Percentiles rank a stretch among this genome's conserved stretches.
Conservation (phyloP, 1,140 invertebrate species). For the Drosophila sechellia region DNA sequence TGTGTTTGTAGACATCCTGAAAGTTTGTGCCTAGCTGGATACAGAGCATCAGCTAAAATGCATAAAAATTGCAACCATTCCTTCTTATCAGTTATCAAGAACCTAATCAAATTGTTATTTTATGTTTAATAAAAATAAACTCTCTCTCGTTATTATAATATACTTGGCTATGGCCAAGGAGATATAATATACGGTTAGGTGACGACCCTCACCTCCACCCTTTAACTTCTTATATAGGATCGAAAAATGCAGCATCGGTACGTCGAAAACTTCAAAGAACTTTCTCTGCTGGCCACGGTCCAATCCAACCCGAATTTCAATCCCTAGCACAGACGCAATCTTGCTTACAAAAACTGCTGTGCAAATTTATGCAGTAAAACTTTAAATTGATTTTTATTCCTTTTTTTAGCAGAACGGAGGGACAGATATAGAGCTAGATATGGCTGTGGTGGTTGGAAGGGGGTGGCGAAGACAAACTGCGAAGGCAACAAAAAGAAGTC, state of each 20-base stretch:
- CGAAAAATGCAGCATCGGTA: neutral
- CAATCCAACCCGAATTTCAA: slow-evolving; percentile 10
- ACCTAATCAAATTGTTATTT: neutral
- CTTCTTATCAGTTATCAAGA: neutral
- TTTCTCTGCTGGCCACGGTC: slow-evolving; percentile 2
- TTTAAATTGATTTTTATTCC: slow-evolving; percentile 71
- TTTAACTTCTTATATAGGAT: no score
- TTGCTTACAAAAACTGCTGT: slow-evolving; percentile 52
- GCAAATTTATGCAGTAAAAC: slow-evolving; percentile 77
- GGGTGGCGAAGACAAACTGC: neutral
- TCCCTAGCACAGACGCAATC: slow-evolving; percentile 1
- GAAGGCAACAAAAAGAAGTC: slow-evolving; percentile 32
- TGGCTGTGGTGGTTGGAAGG: neutral
- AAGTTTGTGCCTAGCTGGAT: neutral
- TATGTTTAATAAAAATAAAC: neutral
- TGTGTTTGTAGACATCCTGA: slow-evolving; percentile 19
- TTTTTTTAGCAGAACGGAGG: slow-evolving; percentile 5
- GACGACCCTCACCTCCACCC: no score
- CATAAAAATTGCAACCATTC: no score
- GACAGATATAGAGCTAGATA: slow-evolving; percentile 1
- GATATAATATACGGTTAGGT: no score
- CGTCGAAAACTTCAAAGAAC: slow-evolving; percentile 11
- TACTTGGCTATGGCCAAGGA: neutral
- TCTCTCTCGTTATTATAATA: no score
- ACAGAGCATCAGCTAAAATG: neutral